Percentiles rank a stretch among this genome's conserved stretches.
Conservation (phyloP, 2,797 vertebrate species). For the Tarsius wallacei region DNA sequence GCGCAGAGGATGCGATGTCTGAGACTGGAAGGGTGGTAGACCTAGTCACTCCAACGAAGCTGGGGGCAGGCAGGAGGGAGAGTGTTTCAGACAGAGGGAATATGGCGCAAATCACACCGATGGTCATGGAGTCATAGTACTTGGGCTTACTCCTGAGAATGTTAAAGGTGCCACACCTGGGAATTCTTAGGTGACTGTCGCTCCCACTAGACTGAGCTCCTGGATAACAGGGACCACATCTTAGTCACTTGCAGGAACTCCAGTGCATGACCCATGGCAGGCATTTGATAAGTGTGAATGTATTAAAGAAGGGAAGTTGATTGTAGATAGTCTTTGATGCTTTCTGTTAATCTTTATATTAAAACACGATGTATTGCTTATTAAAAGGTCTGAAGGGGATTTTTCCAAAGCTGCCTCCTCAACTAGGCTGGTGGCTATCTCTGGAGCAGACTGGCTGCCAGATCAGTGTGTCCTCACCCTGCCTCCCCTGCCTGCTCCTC, state of each 20-base stretch:
- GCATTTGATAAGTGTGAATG: not conserved
- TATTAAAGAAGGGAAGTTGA: not conserved
- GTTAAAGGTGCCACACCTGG: not conserved
- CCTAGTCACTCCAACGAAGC: not conserved
- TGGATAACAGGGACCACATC: not conserved
- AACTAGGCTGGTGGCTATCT: not conserved
- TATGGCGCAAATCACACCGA: not conserved
- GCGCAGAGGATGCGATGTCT: not conserved
- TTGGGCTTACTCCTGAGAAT: not conserved
- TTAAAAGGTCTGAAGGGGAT: not conserved
- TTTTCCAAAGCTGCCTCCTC: not conserved
- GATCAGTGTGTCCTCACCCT: not conserved
- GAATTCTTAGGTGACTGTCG: not conserved
- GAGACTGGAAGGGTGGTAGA: not conserved
- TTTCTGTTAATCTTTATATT: slow-evolving; percentile 4
- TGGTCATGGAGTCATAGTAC: not conserved
- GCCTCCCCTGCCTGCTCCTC: not conserved
- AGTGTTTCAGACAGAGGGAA: not conserved
- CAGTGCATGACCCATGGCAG: fast-evolving
- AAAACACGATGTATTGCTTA: not conserved
- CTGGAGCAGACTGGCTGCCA: not conserved
- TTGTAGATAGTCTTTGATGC: not conserved
- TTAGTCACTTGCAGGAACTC: not conserved
- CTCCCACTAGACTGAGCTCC: not conserved
- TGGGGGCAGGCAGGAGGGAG: no score